Conservation (phyloP, 2,797 vertebrate genomes). For the Mormyrops boulengeri region DNA sequence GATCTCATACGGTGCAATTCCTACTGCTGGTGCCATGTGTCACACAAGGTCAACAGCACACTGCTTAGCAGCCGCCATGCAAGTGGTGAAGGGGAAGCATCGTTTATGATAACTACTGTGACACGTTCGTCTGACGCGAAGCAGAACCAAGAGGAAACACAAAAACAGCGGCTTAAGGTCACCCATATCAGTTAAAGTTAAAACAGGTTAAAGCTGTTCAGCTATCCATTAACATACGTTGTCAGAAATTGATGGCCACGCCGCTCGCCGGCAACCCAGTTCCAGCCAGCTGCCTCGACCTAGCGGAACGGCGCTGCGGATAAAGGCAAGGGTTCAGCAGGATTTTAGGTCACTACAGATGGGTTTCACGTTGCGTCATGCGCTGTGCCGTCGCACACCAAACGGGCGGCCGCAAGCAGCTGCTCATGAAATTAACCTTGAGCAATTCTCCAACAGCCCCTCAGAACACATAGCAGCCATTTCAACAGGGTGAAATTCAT, state of each 20-base stretch:
- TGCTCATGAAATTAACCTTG: not conserved
- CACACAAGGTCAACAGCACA: not conserved
- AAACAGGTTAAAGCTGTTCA: not conserved
- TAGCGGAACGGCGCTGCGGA: not conserved
- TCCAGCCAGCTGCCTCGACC: not conserved
- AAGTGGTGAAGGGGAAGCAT: not conserved
- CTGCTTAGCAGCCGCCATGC: not conserved
- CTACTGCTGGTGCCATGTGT: not conserved
- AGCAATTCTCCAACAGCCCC: not conserved
- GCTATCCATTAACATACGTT: not conserved
- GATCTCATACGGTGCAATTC: not conserved
- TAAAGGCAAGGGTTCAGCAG: not conserved
- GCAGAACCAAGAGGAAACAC: not conserved
- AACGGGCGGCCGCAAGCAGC: not conserved
- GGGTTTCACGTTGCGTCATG: not conserved
- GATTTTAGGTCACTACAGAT: conserved; percentile 15
- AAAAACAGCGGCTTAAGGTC: not conserved
- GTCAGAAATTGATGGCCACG: not conserved
- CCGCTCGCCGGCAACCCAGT: not conserved
- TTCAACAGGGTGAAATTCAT: not conserved
- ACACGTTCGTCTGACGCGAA: not conserved
- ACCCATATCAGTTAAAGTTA: conserved; percentile 3
- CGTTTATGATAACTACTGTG: not conserved
- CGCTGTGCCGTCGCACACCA: not conserved
- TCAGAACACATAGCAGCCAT: not conserved